These are phyloP conservation scores for Zoanthus gigantus DNA, from an alignment of 92 coral and sea anemone genomes.

Conservation along the genomic window DNA sequence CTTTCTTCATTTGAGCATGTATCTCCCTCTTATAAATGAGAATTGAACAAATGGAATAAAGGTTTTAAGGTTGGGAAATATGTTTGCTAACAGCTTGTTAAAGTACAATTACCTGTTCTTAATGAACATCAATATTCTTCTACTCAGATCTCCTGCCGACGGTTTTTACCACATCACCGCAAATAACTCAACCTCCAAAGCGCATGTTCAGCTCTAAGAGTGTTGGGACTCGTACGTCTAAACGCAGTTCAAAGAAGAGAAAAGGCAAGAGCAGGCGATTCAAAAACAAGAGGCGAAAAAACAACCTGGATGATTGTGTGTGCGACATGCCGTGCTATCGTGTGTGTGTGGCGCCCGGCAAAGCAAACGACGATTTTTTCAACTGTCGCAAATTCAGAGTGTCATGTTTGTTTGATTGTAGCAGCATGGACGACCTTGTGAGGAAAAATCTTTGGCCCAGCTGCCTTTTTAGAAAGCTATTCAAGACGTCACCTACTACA, in stretches of 20 bases:
- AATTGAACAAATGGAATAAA: no score
- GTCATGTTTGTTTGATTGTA: slow-evolving; percentile 33
- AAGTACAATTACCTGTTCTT: no score
- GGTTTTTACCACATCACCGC: not conserved
- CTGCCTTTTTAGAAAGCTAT: slow-evolving; percentile 28
- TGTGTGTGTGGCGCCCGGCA: slow-evolving; percentile 31
- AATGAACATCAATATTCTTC: not conserved
- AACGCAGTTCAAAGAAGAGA: slow-evolving; percentile 6
- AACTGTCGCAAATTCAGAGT: slow-evolving; percentile 39
- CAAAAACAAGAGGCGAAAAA: slow-evolving; percentile 19
- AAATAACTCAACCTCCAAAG: not conserved
- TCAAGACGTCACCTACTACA: not conserved
- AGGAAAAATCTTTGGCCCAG: not conserved
- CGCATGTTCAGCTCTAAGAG: not conserved
- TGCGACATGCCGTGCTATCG: slow-evolving; percentile 38
- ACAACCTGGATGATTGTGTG: slow-evolving; percentile 1
- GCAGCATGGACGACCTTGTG: slow-evolving; percentile 16
- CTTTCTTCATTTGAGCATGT: no score
- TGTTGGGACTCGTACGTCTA: not conserved
- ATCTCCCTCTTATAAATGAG: no score
- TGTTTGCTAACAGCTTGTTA: no score
- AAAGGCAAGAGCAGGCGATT: slow-evolving; percentile 7
- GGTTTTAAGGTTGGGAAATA: no score
- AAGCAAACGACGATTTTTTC: slow-evolving; percentile 23
- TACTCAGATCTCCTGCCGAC: not conserved